Percentiles rank a stretch among this genome's conserved stretches.
These are phyloP conservation scores for Gnatocerus cornutus DNA, from an alignment of 2,888 invertebrate species.

Conservation along the genomic window DNA sequence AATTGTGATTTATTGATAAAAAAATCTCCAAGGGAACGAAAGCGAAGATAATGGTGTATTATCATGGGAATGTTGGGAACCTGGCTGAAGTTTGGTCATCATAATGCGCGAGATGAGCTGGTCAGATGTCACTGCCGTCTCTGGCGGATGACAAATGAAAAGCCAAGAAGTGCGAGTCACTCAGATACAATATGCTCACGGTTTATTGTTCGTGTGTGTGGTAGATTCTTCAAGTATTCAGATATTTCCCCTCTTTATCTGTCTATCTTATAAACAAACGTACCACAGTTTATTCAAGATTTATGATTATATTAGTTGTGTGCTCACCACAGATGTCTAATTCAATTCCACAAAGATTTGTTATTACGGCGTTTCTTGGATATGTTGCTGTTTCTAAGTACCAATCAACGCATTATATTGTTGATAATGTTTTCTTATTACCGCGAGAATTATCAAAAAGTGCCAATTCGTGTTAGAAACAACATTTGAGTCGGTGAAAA, in stretches of 20 bases:
- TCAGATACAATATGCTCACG: constrained; percentile 64
- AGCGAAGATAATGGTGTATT: constrained; percentile 40
- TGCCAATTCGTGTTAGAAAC: too few relatives aligned
- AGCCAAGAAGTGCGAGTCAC: constrained; percentile 68
- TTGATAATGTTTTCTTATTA: too few relatives aligned
- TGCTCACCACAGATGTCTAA: constrained; percentile 15
- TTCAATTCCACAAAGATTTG: constrained; percentile 14
- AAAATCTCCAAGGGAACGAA: constrained; percentile 20
- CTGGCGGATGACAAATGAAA: constrained; percentile 70
- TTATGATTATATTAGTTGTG: constrained; percentile 34
- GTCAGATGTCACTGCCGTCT: constrained; percentile 70
- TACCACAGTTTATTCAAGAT: constrained; percentile 38
- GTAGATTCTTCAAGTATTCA: constrained; percentile 58
- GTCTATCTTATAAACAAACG: constrained; percentile 56
- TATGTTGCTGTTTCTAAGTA: background rate
- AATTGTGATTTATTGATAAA: background rate
- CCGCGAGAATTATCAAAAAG: too few relatives aligned
- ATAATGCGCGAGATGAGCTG: constrained; percentile 67
- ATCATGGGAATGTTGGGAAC: constrained; percentile 49
- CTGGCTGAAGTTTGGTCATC: constrained; percentile 43
- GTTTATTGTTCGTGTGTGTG: constrained; percentile 63
- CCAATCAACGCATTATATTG: background rate
- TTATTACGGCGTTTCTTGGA: background rate
- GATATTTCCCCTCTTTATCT: constrained; percentile 54
- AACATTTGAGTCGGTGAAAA: too few relatives aligned